A percentile compares a stretch with the other conserved stretches of the same genome.
Conservation (phyloP, 1,140 invertebrate species). For the Apis cerana region DNA sequence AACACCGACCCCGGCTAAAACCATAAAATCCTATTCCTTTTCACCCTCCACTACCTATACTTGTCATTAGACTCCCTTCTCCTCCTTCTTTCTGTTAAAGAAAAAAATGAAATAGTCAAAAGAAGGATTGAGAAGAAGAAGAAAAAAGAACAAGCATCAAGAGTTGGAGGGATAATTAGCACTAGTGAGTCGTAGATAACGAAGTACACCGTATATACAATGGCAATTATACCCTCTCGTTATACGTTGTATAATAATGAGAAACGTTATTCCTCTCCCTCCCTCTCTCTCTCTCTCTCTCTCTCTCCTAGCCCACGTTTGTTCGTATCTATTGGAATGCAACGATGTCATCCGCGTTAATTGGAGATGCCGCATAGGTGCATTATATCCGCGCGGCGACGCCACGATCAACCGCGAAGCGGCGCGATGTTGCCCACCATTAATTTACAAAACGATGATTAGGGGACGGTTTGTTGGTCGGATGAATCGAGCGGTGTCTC, state of each 20-base stretch:
- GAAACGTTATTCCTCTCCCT: constrained; percentile 29
- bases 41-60: neutral
- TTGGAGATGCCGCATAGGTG: constrained; percentile 57
- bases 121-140: no score
- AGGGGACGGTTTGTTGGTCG: neutral
- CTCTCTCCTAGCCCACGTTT: constrained; percentile 28
- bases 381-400: constrained; percentile 49
- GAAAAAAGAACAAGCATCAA: neutral
- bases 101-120: no score
- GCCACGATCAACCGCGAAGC: constrained; percentile 52
- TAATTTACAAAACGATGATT: constrained; percentile 67
- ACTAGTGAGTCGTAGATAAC: constrained; percentile 47
- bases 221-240: constrained; percentile 50
- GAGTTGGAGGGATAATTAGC: constrained; percentile 42
- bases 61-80: neutral
- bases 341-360: constrained; percentile 60
- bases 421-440: constrained; percentile 48
- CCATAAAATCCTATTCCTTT: neutral
- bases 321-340: constrained; percentile 61
- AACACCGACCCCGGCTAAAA: neutral
- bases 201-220: constrained; percentile 35
- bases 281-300: neutral
- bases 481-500: constrained; percentile 42
- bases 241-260: constrained; percentile 47
- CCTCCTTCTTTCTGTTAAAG: neutral